Evolutionary conservation across 92 coral and sea anemone genomes (phyloP).

Genomic region (Ricordea florida): DNA sequence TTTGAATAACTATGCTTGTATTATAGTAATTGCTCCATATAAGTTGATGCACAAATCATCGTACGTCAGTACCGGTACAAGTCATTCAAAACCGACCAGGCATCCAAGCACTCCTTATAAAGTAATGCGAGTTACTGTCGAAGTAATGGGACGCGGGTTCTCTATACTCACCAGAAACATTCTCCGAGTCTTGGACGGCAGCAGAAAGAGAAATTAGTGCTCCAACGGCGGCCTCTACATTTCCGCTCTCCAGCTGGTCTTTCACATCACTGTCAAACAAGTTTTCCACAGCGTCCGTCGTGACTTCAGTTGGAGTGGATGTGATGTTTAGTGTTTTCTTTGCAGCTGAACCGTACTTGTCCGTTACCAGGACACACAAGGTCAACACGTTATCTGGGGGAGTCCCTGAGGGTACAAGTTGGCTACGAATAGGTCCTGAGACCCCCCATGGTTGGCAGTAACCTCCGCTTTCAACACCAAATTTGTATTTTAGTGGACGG

Average conservation of each 20-base stretch:
- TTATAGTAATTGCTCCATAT: too few relatives aligned
- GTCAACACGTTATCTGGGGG: slow-evolving; percentile 1
- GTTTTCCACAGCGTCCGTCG: neutral
- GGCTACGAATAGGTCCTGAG: too few relatives aligned
- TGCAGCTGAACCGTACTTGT: slow-evolving; percentile 35
- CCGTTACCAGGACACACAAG: slow-evolving; percentile 7
- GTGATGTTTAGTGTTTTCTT: slow-evolving; percentile 18
- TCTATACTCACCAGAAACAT: slow-evolving; percentile 20
- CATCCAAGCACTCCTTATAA: too few relatives aligned
- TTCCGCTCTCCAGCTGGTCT: slow-evolving; percentile 15
- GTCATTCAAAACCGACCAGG: too few relatives aligned
- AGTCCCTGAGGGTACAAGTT: slow-evolving; percentile 20
- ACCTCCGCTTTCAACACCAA: too few relatives aligned
- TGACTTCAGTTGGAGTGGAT: slow-evolving; percentile 3
- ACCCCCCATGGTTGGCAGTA: too few relatives aligned
- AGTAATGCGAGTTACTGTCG: too few relatives aligned
- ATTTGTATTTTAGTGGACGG: slow-evolving; percentile 5
- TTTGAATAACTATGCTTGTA: too few relatives aligned
- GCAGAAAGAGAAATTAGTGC: slow-evolving; percentile 15
- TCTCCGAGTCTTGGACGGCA: slow-evolving; percentile 6
- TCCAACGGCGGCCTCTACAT: slow-evolving; percentile 22
- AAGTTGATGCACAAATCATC: too few relatives aligned
- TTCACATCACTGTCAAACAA: slow-evolving; percentile 5
- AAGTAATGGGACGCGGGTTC: too few relatives aligned
- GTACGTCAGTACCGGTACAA: neutral